These are phyloP conservation scores for Netelia fuscicornis DNA, from an alignment of 2,888 invertebrate species.

Conservation along the genomic window DNA sequence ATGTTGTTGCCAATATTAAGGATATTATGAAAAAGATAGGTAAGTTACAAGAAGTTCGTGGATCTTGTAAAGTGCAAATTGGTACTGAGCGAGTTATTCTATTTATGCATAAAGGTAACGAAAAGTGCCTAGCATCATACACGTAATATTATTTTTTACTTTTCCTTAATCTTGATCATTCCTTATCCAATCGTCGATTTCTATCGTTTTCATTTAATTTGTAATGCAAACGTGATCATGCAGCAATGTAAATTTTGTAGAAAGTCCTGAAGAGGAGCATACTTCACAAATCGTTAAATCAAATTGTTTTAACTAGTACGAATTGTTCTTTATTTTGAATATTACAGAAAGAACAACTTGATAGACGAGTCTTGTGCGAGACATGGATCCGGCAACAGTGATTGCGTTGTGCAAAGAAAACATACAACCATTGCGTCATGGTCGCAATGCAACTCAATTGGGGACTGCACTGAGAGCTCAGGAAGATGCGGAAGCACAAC, in stretches of 20 bases:
- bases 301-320: not conserved
- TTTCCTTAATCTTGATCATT: not conserved
- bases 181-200: not conserved
- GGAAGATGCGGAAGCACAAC: slow-evolving; percentile 89
- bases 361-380: slow-evolving; percentile 53
- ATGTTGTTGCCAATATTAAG: slow-evolving; percentile 53
- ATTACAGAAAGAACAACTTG: slow-evolving; percentile 50
- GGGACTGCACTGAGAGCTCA: slow-evolving; percentile 93
- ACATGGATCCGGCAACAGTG: slow-evolving; percentile 84
- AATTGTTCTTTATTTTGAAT: not conserved
- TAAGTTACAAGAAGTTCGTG: slow-evolving; percentile 65
- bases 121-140: slow-evolving; percentile 9
- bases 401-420: slow-evolving; percentile 92
- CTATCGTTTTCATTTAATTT: not conserved
- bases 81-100: slow-evolving; percentile 47
- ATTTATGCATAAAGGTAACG: not conserved
- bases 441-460: slow-evolving; percentile 92
- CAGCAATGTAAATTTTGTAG: not conserved
- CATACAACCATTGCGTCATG: slow-evolving; percentile 96
- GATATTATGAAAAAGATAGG: slow-evolving; percentile 76
- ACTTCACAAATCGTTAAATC: not conserved
- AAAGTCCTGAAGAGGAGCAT: not conserved
- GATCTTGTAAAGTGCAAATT: slow-evolving; percentile 65
- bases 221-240: not conserved
- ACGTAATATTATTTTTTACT: not conserved